Conservation (phyloP, 2,113 vertebrate genomes). For the Mirounga angustirostris region DNA sequence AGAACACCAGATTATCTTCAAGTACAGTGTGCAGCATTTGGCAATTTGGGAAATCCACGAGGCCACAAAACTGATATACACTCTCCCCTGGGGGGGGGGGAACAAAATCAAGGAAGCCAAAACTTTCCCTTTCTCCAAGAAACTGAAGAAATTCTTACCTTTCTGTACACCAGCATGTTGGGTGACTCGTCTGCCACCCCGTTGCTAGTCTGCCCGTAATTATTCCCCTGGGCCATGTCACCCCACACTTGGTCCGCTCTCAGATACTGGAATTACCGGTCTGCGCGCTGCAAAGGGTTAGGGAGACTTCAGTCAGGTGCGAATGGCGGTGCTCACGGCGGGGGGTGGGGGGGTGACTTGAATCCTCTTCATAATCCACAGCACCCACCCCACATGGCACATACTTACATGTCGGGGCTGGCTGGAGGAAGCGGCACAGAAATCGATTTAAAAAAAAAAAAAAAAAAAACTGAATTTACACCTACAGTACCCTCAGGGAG, state of each 20-base stretch:
- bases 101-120: neutral
- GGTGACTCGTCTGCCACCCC: constrained; percentile 97
- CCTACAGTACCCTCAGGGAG: neutral
- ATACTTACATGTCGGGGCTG: neutral
- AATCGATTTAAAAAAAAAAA: neutral
- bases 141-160: constrained; percentile 90
- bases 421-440: neutral
- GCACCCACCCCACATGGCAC: neutral
- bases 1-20: neutral
- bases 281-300: constrained; percentile 83
- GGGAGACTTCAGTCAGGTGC: constrained; percentile 68
- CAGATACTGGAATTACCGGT: constrained; percentile 73
- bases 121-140: neutral
- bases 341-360: neutral
- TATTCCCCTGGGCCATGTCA: constrained; percentile 98
- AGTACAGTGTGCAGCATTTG: accelerated
- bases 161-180: constrained; percentile 99
- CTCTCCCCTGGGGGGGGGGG: neutral
- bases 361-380: neutral
- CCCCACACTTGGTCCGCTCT: constrained; percentile 83
- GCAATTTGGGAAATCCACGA: neutral
- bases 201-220: constrained; percentile 94
- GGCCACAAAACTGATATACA: neutral
- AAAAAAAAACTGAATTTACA: neutral
- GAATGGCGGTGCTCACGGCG: neutral